Conservation (phyloP, 2,113 vertebrate genomes). For the Tringa solitaria region DNA sequence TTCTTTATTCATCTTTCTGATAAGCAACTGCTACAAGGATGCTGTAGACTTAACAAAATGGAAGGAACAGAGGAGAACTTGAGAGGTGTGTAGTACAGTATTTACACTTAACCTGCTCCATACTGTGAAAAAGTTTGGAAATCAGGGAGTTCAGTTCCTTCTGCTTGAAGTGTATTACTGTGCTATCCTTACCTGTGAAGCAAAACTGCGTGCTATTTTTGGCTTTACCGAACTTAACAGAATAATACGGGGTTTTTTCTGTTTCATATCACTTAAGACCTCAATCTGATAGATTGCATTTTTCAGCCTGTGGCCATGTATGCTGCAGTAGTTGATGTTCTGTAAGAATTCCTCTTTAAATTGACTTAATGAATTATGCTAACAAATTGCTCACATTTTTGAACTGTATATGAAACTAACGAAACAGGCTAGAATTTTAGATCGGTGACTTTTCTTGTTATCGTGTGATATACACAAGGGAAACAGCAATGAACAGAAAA, state of each 20-base stretch:
- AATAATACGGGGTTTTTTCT: not conserved
- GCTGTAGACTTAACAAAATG: not conserved
- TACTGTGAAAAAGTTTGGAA: not conserved
- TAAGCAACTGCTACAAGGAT: not conserved
- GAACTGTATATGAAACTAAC: not conserved
- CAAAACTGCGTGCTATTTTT: not conserved
- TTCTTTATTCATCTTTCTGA: not conserved
- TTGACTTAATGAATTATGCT: not conserved
- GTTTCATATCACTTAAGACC: not conserved
- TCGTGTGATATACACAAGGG: not conserved
- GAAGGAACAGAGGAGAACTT: not conserved
- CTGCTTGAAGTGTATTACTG: not conserved
- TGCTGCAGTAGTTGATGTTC: not conserved
- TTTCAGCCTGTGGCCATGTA: not conserved
- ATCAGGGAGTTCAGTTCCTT: conserved; percentile 1
- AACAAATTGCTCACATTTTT: not conserved
- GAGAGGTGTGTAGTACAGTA: not conserved
- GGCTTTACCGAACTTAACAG: conserved; percentile 17
- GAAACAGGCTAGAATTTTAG: conserved; percentile 26
- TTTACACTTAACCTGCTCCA: not conserved
- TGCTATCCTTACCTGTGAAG: conserved; percentile 4
- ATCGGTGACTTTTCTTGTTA: conserved; percentile 11
- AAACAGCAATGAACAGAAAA: not conserved
- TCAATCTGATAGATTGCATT: not conserved
- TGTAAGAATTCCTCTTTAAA: not conserved